These are phyloP conservation scores for Potamarius usumacintae DNA, from an alignment of 2,113 vertebrate species.

Conservation along the genomic window DNA sequence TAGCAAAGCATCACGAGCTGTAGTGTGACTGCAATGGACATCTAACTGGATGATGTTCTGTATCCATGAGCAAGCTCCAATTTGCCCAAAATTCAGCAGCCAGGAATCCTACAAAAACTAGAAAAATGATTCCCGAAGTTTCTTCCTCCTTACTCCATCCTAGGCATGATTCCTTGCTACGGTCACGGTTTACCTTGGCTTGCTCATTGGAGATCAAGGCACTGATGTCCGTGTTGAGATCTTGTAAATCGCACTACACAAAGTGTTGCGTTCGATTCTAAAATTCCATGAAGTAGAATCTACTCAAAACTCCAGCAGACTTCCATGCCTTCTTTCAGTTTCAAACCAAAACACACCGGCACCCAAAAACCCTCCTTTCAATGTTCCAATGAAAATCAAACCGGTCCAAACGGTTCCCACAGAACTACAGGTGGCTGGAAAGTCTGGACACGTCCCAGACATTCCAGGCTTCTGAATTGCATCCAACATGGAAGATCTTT, in stretches of 20 bases:
- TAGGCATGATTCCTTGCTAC: neutral
- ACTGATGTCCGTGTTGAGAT: neutral
- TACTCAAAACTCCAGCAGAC: neutral
- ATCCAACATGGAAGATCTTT: too few relatives aligned
- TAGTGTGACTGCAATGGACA: neutral
- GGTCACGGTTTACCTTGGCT: neutral
- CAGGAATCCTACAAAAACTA: neutral
- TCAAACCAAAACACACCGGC: neutral
- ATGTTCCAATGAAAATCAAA: neutral
- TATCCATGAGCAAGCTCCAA: neutral
- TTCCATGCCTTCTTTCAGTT: neutral
- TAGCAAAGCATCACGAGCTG: too few relatives aligned
- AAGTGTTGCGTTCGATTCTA: neutral
- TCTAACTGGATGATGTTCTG: neutral
- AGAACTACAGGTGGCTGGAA: neutral
- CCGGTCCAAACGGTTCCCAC: neutral
- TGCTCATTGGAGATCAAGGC: neutral
- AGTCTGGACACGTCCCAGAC: too few relatives aligned
- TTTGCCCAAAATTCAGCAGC: neutral
- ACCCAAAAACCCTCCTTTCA: neutral
- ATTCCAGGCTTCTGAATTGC: neutral
- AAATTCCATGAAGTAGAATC: neutral
- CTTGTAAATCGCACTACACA: too few relatives aligned
- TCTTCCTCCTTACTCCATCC: neutral
- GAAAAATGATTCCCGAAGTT: neutral